Evolutionary conservation across 2,113 vertebrate species (phyloP).

Genomic region (Phalacrocorax aristotelis): DNA sequence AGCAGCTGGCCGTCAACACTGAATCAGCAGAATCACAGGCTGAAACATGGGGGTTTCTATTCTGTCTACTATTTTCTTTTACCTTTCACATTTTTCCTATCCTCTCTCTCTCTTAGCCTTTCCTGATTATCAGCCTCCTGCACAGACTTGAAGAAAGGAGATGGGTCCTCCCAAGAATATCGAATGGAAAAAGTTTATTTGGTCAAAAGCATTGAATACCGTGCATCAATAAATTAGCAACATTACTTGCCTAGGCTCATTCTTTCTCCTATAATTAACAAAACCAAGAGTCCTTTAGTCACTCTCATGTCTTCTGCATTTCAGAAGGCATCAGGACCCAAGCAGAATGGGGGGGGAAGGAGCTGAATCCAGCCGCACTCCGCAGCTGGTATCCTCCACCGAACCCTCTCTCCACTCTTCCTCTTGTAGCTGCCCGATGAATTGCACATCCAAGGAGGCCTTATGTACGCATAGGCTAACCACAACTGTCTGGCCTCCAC

Average conservation of each 20-base stretch:
- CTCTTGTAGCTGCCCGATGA: background rate
- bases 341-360: background rate
- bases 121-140: background rate
- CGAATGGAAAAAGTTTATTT: background rate
- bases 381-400: background rate
- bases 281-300: background rate
- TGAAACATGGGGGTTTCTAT: background rate
- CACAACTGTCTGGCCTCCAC: background rate
- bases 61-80: background rate
- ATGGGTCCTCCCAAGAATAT: background rate
- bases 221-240: background rate
- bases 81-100: background rate
- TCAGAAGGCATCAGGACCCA: background rate
- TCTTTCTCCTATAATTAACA: background rate
- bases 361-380: background rate
- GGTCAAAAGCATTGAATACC: background rate
- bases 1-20: background rate
- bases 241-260: background rate
- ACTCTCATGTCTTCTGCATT: background rate
- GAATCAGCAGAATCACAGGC: background rate
- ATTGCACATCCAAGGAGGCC: background rate
- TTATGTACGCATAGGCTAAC: background rate
- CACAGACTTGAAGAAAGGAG: background rate
- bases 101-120: background rate
- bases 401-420: background rate